Conservation (phyloP, 2,797 vertebrate genomes). For the Scyliorhinus canicula region DNA sequence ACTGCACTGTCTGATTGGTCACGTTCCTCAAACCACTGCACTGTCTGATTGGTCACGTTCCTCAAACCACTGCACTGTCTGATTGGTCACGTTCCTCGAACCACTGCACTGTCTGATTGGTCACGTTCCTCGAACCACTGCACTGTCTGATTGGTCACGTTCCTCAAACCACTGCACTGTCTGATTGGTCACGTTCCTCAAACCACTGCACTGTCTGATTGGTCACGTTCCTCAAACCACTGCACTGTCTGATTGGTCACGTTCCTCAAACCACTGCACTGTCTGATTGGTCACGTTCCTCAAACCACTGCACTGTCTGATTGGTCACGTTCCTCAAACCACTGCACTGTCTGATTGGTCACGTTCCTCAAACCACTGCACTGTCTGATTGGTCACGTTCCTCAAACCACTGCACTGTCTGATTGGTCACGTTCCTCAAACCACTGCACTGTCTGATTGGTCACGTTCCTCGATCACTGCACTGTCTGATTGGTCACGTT, state of each 20-base stretch:
- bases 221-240: neutral
- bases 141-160: too few species aligned
- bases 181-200: neutral
- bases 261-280: too few species aligned
- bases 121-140: too few species aligned
- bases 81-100: neutral
- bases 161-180: neutral
- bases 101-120: neutral
- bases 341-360: too few species aligned
- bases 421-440: neutral
- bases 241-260: neutral
- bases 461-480: too few species aligned
- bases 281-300: neutral
- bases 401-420: too few species aligned
- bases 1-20: too few species aligned
- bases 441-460: neutral
- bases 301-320: neutral
- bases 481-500: too few species aligned
- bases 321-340: too few species aligned
- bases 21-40: neutral
- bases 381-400: neutral
- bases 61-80: too few species aligned
- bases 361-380: neutral
- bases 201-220: too few species aligned
- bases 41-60: neutral